Evolutionary conservation across 2,797 vertebrate genomes (phyloP), one percentile per base, ranked within the genome.

Genomic region (Meriones psammophilus): DNA sequence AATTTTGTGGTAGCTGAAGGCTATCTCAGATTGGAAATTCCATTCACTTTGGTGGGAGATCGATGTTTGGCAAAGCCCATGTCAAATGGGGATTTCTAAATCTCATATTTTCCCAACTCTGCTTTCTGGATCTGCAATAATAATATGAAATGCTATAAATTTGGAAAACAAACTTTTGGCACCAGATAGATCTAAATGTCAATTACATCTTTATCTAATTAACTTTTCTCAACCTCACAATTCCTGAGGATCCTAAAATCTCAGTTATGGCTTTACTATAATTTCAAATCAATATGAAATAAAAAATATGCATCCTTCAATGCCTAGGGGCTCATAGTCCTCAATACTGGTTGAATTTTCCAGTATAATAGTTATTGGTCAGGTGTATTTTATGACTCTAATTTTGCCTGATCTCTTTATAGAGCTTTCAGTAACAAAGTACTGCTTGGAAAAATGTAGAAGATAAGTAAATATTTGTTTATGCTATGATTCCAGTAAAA

Each of bases 271-370:
- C 18, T 89, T 94, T 62, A 42, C 18, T 88, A 15, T n/a, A 79
- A 36, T 62, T 60, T 46, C 86, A 89, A 96, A 91, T 79, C 14
- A 24, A 80, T 66, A 50, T 89, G 77, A 68, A 95, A 88, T 24
- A 36, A 73, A 90, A 90, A 88, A n/a, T 33, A 12, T 87, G 0
- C 62, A 20, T 5, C n/a, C 3, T 9, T n/a, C 3, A 95, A 22
- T 39, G 5, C 12, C 42, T 71, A n/a, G 17, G 17, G 8, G 33
- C 15, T 80, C 8, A 66, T 24, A 71, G 62, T 71, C 28, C 8
- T 33, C 20, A 60, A 22, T 20, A 14, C 26, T 83, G 28, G 26
- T 30, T 81, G 30, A 88, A 71, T 86, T 91, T 95, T 46, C 1
- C 74, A 81, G 68, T 50, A 54, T 71, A 77, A 92, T 77, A 94